Conservation (phyloP, 2,888 invertebrate genomes). For the Pseudococcus jackbeardsleyi region DNA sequence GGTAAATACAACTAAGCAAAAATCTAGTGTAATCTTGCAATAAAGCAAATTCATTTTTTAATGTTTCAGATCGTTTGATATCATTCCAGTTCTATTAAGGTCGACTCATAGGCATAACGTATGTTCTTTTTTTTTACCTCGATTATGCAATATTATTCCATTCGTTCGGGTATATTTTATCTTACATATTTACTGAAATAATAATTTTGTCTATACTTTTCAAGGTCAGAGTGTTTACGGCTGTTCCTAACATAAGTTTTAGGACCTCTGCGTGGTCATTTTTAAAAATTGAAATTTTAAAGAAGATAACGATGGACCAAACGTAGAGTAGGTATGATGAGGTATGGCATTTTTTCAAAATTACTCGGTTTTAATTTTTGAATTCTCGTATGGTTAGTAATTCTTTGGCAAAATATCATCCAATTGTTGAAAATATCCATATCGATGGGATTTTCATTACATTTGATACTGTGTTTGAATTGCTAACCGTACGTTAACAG, state of each 20-base stretch:
- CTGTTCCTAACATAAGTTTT: constrained; percentile 26
- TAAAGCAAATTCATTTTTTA: constrained; percentile 58
- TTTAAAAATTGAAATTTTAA: constrained; percentile 48
- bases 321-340: constrained; percentile 52
- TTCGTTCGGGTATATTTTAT: constrained; percentile 36
- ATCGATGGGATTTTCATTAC: not conserved
- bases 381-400: constrained; percentile 9
- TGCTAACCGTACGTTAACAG: constrained; percentile 1
- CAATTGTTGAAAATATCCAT: not conserved
- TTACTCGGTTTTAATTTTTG: constrained; percentile 39
- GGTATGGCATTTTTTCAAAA: constrained; percentile 34
- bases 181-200: constrained; percentile 41
- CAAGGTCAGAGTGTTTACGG: constrained; percentile 30
- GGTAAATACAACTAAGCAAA: constrained; percentile 40
- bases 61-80: constrained; percentile 64
- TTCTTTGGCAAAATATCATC: not conserved
- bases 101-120: constrained; percentile 45
- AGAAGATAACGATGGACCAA: constrained; percentile 27
- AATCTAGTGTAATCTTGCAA: constrained; percentile 33
- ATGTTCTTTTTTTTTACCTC: constrained; percentile 30
- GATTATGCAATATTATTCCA: constrained; percentile 39
- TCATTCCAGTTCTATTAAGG: constrained; percentile 55
- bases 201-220: constrained; percentile 52
- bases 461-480: not conserved
- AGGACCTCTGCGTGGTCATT: constrained; percentile 38